These are phyloP conservation scores for Actinemys pallida DNA, from an alignment of 2,113 vertebrate genomes.

Conservation along the genomic window DNA sequence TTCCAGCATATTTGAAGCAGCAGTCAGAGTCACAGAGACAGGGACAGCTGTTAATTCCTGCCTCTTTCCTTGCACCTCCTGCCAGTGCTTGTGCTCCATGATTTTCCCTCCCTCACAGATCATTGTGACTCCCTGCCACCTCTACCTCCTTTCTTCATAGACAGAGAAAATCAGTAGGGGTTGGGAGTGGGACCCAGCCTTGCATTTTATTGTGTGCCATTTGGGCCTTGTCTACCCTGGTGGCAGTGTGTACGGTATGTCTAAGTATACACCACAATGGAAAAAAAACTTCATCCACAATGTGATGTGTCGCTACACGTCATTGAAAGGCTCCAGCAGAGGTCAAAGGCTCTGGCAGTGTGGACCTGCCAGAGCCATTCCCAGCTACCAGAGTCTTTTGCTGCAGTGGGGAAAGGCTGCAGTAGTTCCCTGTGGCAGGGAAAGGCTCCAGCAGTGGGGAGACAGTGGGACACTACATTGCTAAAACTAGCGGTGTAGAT, in stretches of 20 bases:
- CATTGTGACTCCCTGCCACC: background rate
- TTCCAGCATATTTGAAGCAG: background rate
- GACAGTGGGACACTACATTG: background rate
- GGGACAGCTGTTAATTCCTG: rapidly evolving
- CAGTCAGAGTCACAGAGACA: background rate
- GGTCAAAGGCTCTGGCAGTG: background rate
- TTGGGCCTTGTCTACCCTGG: too few relatives aligned
- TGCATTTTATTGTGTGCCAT: too few relatives aligned
- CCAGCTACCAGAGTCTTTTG: background rate
- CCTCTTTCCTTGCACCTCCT: background rate
- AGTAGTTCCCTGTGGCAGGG: background rate
- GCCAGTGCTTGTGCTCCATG: background rate
- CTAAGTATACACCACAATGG: too few relatives aligned
- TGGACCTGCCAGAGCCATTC: background rate
- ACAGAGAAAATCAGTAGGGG: background rate
- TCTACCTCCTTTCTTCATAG: background rate
- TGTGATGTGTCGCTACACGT: background rate
- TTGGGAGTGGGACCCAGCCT: too few relatives aligned
- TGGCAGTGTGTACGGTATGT: too few relatives aligned
- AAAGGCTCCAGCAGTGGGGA: background rate
- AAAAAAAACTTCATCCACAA: background rate
- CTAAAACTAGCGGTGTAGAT: background rate
- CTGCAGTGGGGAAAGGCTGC: background rate
- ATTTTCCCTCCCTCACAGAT: background rate
- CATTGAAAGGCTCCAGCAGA: background rate